Evolutionary conservation across 2,113 vertebrate species (phyloP), one percentile per base, ranked within the genome.

Genomic region (Seriola dumerili): DNA sequence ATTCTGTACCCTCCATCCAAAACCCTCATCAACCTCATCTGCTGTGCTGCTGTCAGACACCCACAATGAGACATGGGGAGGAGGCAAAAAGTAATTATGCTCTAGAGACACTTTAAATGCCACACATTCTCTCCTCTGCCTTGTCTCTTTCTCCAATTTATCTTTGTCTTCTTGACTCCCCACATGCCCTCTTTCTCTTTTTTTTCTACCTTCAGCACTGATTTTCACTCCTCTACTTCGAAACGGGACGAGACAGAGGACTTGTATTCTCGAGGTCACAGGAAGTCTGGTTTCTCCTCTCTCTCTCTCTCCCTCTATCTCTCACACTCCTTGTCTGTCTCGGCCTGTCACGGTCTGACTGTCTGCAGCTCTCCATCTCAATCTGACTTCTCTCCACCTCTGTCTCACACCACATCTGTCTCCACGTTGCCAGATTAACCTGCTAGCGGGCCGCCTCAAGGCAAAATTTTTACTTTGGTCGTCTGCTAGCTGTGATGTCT

Each of bases 171-270:
- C 25, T 19, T 44, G 29, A 54, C 57, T 50, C 19, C 7, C 11
- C n/a, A n/a, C 19, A 11, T 42, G 48, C 32, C 34, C 40, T 40
- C 38, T 16, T 23, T 42, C 40, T 42, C 16, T 48, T 52, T 21
- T 48, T 29, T 23, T 11, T 9, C 17, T 40, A 10, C 23, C 25
- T 10, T 62, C 14, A 9, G 54, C 8, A 16, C 17, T 52, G 52
- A 78, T 46, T 54, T 76, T 81, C 8, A 7, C 14, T 62, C 36
- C 46, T 76, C 29, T 52, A 14, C 36, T 61, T 64, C 72, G 57
- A 58, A 80, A 38, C 62, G 29, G 58, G 42, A 46, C 17, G 50
- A 77, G 50, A 57, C 59, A 25, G 29, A 55, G 17, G 14, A 29
- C 61, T 63, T 54, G 3, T 58, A 19, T 64, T 84, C 2, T 63